Evolutionary conservation across 1,140 invertebrate genomes (phyloP).

Genomic region (Bradysia coprophila): DNA sequence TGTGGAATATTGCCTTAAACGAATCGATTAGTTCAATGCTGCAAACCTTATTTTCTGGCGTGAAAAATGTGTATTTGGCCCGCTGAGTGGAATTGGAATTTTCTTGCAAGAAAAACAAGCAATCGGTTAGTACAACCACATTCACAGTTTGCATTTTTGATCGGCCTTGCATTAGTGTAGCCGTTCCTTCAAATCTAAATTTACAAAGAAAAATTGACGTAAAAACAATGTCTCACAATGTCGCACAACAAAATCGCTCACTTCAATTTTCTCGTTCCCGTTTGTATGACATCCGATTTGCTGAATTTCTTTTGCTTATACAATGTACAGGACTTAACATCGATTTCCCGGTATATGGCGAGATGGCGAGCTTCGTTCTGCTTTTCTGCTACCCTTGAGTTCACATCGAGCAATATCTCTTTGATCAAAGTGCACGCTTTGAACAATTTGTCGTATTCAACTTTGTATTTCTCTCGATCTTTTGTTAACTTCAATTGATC

Average conservation of each 20-base stretch:
- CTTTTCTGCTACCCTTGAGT: constrained; percentile 80
- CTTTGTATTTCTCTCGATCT: constrained; percentile 50
- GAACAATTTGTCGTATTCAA: constrained; percentile 52
- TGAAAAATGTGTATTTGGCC: constrained; percentile 63
- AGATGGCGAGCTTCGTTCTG: constrained; percentile 73
- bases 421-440: constrained; percentile 61
- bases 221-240: constrained; percentile 1
- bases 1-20: too few relatives aligned
- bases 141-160: constrained; percentile 67
- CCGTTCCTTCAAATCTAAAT: constrained; percentile 63
- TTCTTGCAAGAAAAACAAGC: constrained; percentile 80
- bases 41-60: constrained; percentile 64
- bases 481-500: constrained; percentile 78
- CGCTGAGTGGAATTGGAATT: constrained; percentile 70
- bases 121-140: constrained; percentile 77
- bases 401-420: constrained; percentile 72
- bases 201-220: too few relatives aligned
- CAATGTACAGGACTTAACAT: constrained; percentile 74
- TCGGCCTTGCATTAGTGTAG: constrained; percentile 64
- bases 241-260: not conserved
- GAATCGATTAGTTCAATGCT: too few relatives aligned
- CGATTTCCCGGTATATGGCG: constrained; percentile 84
- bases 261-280: constrained; percentile 28
- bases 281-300: constrained; percentile 83
- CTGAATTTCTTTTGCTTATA: constrained; percentile 77